Evolutionary conservation across 2,113 vertebrate species (phyloP).

Genomic region (Dasyprocta punctata): DNA sequence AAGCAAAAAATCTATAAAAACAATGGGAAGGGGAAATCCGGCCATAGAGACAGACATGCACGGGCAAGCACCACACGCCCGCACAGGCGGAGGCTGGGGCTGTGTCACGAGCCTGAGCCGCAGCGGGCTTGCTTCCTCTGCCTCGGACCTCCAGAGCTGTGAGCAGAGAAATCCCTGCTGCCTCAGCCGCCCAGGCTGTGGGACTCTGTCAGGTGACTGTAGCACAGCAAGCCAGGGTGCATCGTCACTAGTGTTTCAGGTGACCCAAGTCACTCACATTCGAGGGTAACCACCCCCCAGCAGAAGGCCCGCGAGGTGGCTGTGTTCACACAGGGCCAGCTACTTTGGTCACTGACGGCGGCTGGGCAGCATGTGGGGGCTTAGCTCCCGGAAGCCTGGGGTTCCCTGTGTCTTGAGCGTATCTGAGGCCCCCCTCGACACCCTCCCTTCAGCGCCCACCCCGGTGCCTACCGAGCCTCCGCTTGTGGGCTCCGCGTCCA

Average conservation of each 20-base stretch:
- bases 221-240: background rate
- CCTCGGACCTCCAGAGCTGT: too few relatives aligned
- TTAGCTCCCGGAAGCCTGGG: background rate
- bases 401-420: fast-evolving
- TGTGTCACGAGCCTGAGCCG: fast-evolving
- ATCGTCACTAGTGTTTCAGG: too few relatives aligned
- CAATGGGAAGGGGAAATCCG: background rate
- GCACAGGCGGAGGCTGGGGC: background rate
- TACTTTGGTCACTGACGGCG: background rate
- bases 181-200: background rate
- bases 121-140: fast-evolving
- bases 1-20: background rate
- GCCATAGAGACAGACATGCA: background rate
- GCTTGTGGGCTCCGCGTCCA: slow-evolving; percentile 86
- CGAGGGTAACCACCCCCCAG: fast-evolving
- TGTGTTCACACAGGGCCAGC: background rate
- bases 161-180: background rate
- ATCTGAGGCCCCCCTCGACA: fast-evolving
- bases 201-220: background rate
- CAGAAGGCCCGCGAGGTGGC: background rate
- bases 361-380: fast-evolving
- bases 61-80: background rate
- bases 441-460: background rate
- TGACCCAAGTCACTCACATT: background rate
- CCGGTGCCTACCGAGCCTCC: slow-evolving; percentile 78